These are phyloP conservation scores for Chaitophorus viminalis DNA, from an alignment of 2,888 invertebrate species.

Conservation along the genomic window DNA sequence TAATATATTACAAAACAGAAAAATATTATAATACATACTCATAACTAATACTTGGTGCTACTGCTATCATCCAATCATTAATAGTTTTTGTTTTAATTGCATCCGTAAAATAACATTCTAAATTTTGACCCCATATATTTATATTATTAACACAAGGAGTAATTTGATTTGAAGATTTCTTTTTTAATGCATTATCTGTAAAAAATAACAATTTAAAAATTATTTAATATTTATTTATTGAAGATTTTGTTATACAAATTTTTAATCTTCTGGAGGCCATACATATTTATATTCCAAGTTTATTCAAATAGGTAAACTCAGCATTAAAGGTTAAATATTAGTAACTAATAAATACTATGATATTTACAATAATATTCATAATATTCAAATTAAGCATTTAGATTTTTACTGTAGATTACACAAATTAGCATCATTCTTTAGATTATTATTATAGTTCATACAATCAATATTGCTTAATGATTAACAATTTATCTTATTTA, in stretches of 20 bases:
- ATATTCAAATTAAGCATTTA: no score
- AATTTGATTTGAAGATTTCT: conserved; percentile 33
- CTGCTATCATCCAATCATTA: conserved; percentile 57
- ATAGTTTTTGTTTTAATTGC: conserved; percentile 56
- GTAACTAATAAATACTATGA: not conserved
- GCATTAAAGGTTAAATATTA: no score
- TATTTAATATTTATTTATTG: not conserved
- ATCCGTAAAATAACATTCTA: conserved; percentile 53
- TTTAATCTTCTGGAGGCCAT: not conserved
- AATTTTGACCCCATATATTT: conserved; percentile 55
- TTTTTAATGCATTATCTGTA: conserved; percentile 36
- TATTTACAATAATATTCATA: no score
- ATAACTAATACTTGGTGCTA: conserved; percentile 52
- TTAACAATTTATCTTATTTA: no score
- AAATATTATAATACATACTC: conserved; percentile 8
- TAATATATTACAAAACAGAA: not conserved
- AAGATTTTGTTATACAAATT: not conserved
- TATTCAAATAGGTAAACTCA: no score
- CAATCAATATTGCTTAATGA: no score
- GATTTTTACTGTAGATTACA: no score
- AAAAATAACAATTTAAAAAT: not conserved
- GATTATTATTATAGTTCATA: no score
- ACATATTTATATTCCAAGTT: not conserved
- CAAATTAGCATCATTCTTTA: no score
- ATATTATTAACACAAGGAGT: conserved; percentile 48